A percentile compares a stretch with the other conserved stretches of the same genome.
Conservation (phyloP, 2,113 vertebrate species). For the Pachypanchax playfairii region DNA sequence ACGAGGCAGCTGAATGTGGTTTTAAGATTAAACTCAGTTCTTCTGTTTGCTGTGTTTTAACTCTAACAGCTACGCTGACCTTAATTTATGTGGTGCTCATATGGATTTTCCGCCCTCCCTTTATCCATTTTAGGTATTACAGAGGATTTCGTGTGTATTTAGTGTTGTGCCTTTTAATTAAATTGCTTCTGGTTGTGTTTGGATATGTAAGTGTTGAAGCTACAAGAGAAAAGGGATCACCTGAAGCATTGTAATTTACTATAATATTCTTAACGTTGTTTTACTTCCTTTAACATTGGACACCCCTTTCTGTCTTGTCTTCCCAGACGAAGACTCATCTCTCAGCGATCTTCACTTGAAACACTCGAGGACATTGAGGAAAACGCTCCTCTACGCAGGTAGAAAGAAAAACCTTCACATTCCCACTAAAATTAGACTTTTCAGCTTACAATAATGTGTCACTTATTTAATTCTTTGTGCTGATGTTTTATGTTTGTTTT, state of each 20-base stretch:
- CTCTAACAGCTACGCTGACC: slow-evolving; percentile 17
- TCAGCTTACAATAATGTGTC: no score
- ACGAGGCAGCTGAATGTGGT: neutral
- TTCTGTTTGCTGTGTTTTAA: slow-evolving; percentile 2
- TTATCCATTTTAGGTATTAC: slow-evolving; percentile 7
- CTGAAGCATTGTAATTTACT: neutral
- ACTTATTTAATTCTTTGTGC: neutral
- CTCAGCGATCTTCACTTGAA: slow-evolving; percentile 96
- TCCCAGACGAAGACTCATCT: slow-evolving; percentile 91
- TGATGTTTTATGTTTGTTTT: slow-evolving; percentile 36
- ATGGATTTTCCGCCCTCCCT: slow-evolving; percentile 2
- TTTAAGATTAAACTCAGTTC: neutral
- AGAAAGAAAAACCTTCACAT: neutral
- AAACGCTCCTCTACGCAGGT: slow-evolving; percentile 97
- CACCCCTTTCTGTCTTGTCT: slow-evolving; percentile 6
- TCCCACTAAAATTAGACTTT: neutral
- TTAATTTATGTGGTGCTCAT: slow-evolving; percentile 9
- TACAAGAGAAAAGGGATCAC: neutral
- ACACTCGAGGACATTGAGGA: slow-evolving; percentile 99
- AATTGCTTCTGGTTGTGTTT: slow-evolving; percentile 28
- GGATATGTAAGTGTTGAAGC: no score
- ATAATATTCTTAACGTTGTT: no score
- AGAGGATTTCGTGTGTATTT: slow-evolving; percentile 9
- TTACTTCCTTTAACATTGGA: neutral
- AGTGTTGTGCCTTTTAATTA: slow-evolving; percentile 21